Base-by-base conservation (phyloP, 1,140 invertebrate species). In the Papilio glaucus region DNA sequence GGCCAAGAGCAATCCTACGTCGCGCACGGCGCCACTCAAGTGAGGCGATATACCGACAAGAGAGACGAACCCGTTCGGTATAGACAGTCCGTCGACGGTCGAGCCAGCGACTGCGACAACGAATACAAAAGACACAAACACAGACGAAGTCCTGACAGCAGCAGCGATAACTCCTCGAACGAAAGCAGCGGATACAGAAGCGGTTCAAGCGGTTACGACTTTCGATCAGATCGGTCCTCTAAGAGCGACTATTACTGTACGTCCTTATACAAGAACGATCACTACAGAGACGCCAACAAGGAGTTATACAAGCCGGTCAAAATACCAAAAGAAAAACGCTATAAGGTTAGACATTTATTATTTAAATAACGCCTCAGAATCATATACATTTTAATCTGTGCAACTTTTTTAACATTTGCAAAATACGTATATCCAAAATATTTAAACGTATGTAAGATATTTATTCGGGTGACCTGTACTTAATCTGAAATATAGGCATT, bases 301-400 rank as follows among this genome's bases (percentile, higher is more conserved):
- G 82, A 93, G 86, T 72, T 94, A 3, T 93, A 94, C 79, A 94
- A 80, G 89, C 94, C 83, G 8, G 93, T 91, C 74, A 95, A 93
- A 79, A 87, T 93, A 71, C 77, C 88, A 29, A 93, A 93, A 90
- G 94, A 88, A 81, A 95, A 91, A 90, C 85, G 86, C 9, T 85
- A 93, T 79, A 93, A 93, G 63, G 49, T 53, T 21, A 2, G 18
- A 53, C 21, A 33, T 33, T 12, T 24, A 12, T 53, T 10, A 53
- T 21, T 49, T 10, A 24, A 53, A 53, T 0, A 33, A 2, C 29
- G 29, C 29, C 29, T 33, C 2, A 33, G 2, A 33, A 33, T 33
- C n/a, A n/a, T n/a, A n/a, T n/a, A n/a, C n/a, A n/a, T n/a, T n/a
- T n/a, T n/a, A n/a, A n/a, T n/a, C n/a, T n/a, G n/a, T n/a, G n/a